A percentile compares a stretch with the other conserved stretches of the same genome.
Conservation (phyloP, 30 jellyfish, hydroid and myxozoan genomes). For the Clytia hemisphaerica region DNA sequence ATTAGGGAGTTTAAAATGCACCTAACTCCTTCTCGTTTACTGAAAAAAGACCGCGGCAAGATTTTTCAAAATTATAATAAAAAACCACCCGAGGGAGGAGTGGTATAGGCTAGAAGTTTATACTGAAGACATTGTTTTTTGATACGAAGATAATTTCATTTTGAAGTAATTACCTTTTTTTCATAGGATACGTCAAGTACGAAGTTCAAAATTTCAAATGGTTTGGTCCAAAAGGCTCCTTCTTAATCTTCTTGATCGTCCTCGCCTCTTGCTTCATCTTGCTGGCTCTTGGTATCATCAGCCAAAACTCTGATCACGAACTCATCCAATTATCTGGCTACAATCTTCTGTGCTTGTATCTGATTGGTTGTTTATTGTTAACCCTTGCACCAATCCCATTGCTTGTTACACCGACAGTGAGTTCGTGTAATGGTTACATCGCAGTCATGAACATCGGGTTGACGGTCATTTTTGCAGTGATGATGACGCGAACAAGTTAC, state of each 20-base stretch:
- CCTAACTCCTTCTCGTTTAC: too few relatives aligned
- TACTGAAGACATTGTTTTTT: too few relatives aligned
- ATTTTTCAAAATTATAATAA: too few relatives aligned
- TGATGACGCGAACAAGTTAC: constrained; percentile 32
- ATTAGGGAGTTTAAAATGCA: too few relatives aligned
- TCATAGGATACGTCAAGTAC: constrained; percentile 52
- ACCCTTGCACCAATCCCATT: constrained; percentile 79
- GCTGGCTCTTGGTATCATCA: constrained; percentile 80
- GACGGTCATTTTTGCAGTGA: constrained; percentile 71
- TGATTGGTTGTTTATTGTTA: constrained; percentile 51
- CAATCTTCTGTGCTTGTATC: constrained; percentile 50
- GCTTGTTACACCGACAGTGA: constrained; percentile 50
- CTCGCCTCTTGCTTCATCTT: constrained; percentile 67
- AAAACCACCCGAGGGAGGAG: too few relatives aligned
- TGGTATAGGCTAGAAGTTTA: too few relatives aligned
- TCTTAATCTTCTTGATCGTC: constrained; percentile 59
- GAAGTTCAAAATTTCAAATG: constrained; percentile 48
- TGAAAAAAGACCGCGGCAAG: too few relatives aligned
- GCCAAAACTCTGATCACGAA: constrained; percentile 73
- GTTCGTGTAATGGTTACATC: constrained; percentile 52
- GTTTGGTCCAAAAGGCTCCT: constrained; percentile 83
- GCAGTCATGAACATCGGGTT: constrained; percentile 60
- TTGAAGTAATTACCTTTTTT: too few relatives aligned
- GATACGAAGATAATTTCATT: too few relatives aligned
- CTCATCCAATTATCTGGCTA: constrained; percentile 58